A percentile compares a stretch with the other conserved stretches of the same genome.
Conservation (phyloP, 2,113 vertebrate species). For the Upupa epops region DNA sequence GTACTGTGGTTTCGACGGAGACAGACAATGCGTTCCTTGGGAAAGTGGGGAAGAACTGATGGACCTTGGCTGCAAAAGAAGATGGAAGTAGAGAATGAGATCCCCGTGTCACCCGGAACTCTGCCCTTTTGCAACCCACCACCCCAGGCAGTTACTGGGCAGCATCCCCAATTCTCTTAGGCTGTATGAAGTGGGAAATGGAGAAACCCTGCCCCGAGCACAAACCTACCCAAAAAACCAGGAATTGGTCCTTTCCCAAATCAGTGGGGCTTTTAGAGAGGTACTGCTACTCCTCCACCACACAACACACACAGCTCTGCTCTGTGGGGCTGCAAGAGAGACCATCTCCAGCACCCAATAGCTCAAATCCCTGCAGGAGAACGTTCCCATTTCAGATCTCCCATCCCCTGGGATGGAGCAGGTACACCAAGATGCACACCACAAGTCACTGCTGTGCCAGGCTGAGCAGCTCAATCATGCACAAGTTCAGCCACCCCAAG, state of each 20-base stretch:
- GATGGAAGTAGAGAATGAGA: not conserved
- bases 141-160: not conserved
- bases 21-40: not conserved
- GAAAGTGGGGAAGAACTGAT: not conserved
- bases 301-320: fast-evolving
- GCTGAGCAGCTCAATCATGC: not conserved
- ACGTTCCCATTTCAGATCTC: not conserved
- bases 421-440: not conserved
- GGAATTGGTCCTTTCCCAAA: not conserved
- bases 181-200: not conserved
- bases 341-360: not conserved
- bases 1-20: not conserved
- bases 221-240: not conserved
- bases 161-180: not conserved
- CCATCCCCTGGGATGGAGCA: not conserved
- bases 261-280: not conserved
- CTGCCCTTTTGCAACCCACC: not conserved
- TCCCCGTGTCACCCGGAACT: not conserved
- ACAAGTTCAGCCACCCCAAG: not conserved
- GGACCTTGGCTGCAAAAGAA: conserved; percentile 6
- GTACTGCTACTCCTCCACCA: not conserved
- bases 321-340: not conserved
- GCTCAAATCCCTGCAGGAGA: not conserved
- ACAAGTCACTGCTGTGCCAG: not conserved
- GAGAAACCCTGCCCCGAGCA: not conserved